These are phyloP conservation scores for Trichomalopsis sarcophagae DNA, from an alignment of 1,140 invertebrate genomes.

Conservation along the genomic window DNA sequence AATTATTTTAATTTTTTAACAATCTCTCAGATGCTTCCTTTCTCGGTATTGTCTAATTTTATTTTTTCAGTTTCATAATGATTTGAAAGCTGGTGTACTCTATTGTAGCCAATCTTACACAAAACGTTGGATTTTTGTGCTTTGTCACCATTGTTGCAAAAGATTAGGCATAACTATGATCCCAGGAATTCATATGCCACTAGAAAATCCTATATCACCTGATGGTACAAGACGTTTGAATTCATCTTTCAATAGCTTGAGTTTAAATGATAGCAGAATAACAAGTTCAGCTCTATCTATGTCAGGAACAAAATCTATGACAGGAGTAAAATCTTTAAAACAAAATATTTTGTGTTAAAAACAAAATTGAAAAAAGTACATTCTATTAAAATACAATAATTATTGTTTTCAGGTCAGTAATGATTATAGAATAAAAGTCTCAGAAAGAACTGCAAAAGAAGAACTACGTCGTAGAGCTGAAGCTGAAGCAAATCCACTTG, in stretches of 20 bases:
- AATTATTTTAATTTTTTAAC: conserved; percentile 53
- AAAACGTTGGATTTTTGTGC: conserved; percentile 75
- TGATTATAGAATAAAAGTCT: conserved; percentile 52
- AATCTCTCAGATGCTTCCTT: conserved; percentile 18
- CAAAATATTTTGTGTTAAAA: neutral
- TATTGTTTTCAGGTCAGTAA: conserved; percentile 54
- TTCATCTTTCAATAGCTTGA: neutral
- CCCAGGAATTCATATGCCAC: conserved; percentile 71
- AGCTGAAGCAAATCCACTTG: conserved; percentile 12
- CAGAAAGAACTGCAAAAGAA: conserved; percentile 51
- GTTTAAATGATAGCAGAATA: conserved; percentile 21
- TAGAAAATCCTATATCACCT: neutral
- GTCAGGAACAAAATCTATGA: conserved; percentile 47
- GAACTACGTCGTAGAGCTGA: conserved; percentile 52
- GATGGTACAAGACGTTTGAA: neutral
- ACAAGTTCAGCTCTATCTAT: conserved; percentile 27
- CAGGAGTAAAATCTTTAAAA: conserved; percentile 54
- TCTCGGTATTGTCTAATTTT: conserved; percentile 18
- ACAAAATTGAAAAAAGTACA: neutral
- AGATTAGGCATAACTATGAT: conserved; percentile 68
- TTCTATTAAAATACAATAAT: conserved; percentile 1
- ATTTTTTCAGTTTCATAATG: conserved; percentile 74
- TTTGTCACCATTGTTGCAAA: conserved; percentile 76
- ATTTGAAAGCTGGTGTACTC: conserved; percentile 61
- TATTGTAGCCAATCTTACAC: conserved; percentile 75